Evolutionary conservation across 2,797 vertebrate species (phyloP).

Genomic region (Microctenopoma lineatum): DNA sequence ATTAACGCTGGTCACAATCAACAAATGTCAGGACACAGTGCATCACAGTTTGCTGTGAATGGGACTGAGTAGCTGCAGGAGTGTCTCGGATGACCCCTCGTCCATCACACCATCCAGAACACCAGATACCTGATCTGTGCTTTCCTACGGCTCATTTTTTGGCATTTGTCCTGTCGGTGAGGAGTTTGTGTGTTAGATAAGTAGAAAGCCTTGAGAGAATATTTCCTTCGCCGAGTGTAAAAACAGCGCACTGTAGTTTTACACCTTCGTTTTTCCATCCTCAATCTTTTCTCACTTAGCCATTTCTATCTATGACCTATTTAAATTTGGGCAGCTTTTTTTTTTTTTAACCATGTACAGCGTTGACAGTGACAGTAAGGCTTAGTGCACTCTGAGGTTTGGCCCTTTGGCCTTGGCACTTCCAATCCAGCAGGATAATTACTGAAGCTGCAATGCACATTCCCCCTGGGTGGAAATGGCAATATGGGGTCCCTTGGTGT

Average conservation of each 20-base stretch:
- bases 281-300: slow-evolving; percentile 24
- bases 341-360: slow-evolving; percentile 20
- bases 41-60: no score
- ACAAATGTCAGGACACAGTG: no score
- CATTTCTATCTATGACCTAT: slow-evolving; percentile 54
- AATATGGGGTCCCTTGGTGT: slow-evolving; percentile 55
- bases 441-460: slow-evolving; percentile 61
- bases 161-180: not conserved
- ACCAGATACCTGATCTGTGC: not conserved
- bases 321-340: slow-evolving; percentile 60
- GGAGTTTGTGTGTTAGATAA: slow-evolving; percentile 19
- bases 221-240: slow-evolving; percentile 3
- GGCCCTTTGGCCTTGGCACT: slow-evolving; percentile 65
- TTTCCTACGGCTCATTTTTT: not conserved
- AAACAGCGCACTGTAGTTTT: slow-evolving; percentile 22
- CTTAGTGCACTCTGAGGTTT: slow-evolving; percentile 56
- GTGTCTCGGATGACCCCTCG: no score
- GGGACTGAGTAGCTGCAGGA: no score
- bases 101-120: no score
- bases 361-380: slow-evolving; percentile 54
- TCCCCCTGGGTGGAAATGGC: slow-evolving; percentile 50
- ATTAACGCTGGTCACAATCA: no score
- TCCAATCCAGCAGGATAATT: slow-evolving; percentile 69
- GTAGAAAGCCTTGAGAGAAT: not conserved
- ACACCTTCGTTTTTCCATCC: slow-evolving; percentile 12